Percentiles rank a stretch among this genome's conserved stretches.
Conservation (phyloP, 2,113 vertebrate genomes). For the Nematolebias whitei region DNA sequence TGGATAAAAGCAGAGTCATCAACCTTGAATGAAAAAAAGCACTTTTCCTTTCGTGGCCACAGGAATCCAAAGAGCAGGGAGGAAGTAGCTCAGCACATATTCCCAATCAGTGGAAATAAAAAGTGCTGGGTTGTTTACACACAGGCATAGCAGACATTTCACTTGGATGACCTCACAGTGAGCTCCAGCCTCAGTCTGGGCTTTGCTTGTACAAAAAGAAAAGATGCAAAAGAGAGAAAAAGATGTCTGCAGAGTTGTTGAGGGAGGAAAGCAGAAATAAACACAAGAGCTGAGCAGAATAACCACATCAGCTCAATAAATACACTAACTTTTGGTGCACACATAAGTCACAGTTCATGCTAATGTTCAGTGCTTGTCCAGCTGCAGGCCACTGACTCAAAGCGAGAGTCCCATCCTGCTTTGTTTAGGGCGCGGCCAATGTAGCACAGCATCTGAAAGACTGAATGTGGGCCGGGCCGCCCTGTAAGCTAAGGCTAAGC, state of each 20-base stretch:
- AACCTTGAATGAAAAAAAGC: conserved; percentile 36
- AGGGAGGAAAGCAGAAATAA: conserved; percentile 41
- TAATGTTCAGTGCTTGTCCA: conserved; percentile 3
- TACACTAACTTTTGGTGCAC: too few species aligned
- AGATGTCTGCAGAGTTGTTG: conserved; percentile 22
- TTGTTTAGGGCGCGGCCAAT: conserved; percentile 3
- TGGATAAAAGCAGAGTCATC: conserved; percentile 51
- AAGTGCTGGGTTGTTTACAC: conserved; percentile 46
- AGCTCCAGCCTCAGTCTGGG: conserved; percentile 45
- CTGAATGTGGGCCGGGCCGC: not conserved
- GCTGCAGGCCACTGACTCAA: conserved; percentile 39
- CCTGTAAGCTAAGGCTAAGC: conserved; percentile 7
- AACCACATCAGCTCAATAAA: not conserved
- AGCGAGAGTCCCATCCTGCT: not conserved
- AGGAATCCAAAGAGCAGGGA: conserved; percentile 24
- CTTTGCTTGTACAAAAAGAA: conserved; percentile 41
- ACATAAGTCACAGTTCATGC: conserved; percentile 11
- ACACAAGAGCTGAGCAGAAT: conserved; percentile 44
- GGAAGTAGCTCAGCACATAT: conserved; percentile 40
- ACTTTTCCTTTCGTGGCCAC: conserved; percentile 30
- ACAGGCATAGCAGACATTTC: conserved; percentile 58
- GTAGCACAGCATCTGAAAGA: not conserved
- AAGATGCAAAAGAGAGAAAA: not conserved
- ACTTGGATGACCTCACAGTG: conserved; percentile 55
- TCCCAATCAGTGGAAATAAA: conserved; percentile 48